Evolutionary conservation across 2,888 invertebrate species (phyloP).

Genomic region (Monoplex corrugatus): DNA sequence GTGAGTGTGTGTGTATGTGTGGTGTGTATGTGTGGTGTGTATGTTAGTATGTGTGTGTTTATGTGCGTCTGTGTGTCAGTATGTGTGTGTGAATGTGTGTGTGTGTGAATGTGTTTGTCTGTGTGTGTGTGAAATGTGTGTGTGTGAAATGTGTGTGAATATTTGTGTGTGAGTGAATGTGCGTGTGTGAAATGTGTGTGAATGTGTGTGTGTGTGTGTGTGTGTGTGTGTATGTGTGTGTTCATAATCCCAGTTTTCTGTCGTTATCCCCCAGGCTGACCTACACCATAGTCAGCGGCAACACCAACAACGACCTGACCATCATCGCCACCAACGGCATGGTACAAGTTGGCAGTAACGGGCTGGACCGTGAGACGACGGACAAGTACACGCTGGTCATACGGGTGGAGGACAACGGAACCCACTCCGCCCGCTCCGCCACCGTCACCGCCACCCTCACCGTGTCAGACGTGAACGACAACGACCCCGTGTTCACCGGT

Average conservation of each 20-base stretch:
- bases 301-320: constrained; percentile 67
- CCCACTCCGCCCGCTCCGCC: constrained; percentile 54
- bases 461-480: constrained; percentile 72
- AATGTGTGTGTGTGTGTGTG: neutral
- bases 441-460: constrained; percentile 65
- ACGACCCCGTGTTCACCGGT: constrained; percentile 66
- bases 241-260: neutral
- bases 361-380: constrained; percentile 73
- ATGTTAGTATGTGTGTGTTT: neutral
- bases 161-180: neutral
- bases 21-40: neutral
- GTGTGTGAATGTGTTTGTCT: neutral
- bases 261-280: constrained; percentile 52
- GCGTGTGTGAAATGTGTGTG: neutral
- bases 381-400: constrained; percentile 64
- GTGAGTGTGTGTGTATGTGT: neutral
- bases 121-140: neutral
- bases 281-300: constrained; percentile 69
- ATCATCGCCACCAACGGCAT: constrained; percentile 61
- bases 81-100: neutral
- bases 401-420: constrained; percentile 61
- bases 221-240: neutral
- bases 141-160: neutral
- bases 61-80: neutral
- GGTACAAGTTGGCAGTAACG: constrained; percentile 61